A percentile compares a stretch with the other conserved stretches of the same genome.
These are phyloP conservation scores for Leptodactylus fuscus DNA, from an alignment of 2,113 vertebrate species.

Conservation along the genomic window DNA sequence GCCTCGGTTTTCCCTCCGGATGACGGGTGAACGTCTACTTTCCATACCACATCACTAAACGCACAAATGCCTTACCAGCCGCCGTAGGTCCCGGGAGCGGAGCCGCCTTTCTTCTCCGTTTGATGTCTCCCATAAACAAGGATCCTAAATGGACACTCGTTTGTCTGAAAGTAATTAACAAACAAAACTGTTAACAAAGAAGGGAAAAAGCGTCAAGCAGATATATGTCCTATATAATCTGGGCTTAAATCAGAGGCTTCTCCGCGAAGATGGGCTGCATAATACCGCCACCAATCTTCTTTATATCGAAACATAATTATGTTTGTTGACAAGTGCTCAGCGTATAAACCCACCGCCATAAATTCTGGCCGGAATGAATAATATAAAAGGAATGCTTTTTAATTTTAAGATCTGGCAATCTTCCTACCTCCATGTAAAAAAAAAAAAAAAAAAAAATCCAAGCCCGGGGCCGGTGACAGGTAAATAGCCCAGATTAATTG, in stretches of 20 bases:
- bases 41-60: neutral
- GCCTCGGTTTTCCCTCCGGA: too few relatives aligned
- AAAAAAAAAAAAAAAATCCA: conserved; percentile 65
- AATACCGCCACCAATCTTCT: conserved; percentile 90
- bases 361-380: conserved; percentile 87
- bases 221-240: conserved; percentile 72
- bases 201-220: conserved; percentile 67
- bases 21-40: neutral
- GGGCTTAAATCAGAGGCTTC: conserved; percentile 75
- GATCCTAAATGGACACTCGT: conserved; percentile 97
- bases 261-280: conserved; percentile 72
- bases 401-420: conserved; percentile 92
- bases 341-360: conserved; percentile 85
- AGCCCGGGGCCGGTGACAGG: conserved; percentile 75
- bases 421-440: conserved; percentile 80
- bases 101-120: conserved; percentile 94
- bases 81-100: conserved; percentile 83
- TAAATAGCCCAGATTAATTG: conserved; percentile 82
- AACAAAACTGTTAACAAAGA: conserved; percentile 76
- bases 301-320: conserved; percentile 95
- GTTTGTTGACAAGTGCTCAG: conserved; percentile 88
- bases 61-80: conserved; percentile 80
- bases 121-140: conserved; percentile 94
- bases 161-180: conserved; percentile 88
- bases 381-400: conserved; percentile 90